Conservation (phyloP, 37 sponge, comb jelly and placozoan genomes). For the Mnemiopsis leidyi region DNA sequence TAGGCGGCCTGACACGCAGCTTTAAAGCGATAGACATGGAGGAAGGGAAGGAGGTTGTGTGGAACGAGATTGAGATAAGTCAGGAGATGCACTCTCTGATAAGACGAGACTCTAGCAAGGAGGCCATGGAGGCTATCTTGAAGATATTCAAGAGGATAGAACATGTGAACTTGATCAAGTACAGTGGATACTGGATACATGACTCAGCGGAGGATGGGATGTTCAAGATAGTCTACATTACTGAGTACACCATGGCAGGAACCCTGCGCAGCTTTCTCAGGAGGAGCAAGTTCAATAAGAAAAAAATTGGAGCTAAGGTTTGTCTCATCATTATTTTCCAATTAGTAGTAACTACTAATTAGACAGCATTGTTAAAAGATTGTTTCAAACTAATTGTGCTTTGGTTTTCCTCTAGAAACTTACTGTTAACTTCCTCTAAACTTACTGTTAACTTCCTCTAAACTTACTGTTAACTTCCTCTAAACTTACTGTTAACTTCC, state of each 20-base stretch:
- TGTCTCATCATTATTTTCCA: background rate
- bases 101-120: conserved; percentile 2
- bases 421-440: too few relatives aligned
- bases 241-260: conserved; percentile 59
- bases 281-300: conserved; percentile 23
- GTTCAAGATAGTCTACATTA: conserved; percentile 55
- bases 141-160: conserved; percentile 51
- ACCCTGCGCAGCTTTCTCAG: conserved; percentile 45
- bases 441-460: too few relatives aligned
- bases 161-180: conserved; percentile 36
- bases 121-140: conserved; percentile 27
- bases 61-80: conserved; percentile 64
- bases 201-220: conserved; percentile 15
- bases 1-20: conserved; percentile 8
- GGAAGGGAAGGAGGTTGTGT: conserved; percentile 62
- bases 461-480: too few relatives aligned
- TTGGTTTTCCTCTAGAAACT: too few relatives aligned
- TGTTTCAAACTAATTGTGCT: too few relatives aligned
- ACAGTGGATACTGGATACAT: conserved; percentile 62
- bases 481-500: too few relatives aligned
- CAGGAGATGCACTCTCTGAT: conserved; percentile 46
- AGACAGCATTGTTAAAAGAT: too few relatives aligned
- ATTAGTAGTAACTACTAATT: too few relatives aligned
- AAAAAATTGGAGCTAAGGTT: conserved; percentile 18
- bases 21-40: conserved; percentile 49